phyloP scores from a whole-genome alignment of 1,140 invertebrate genomes.

The Cryptotermes secundus region DNA sequence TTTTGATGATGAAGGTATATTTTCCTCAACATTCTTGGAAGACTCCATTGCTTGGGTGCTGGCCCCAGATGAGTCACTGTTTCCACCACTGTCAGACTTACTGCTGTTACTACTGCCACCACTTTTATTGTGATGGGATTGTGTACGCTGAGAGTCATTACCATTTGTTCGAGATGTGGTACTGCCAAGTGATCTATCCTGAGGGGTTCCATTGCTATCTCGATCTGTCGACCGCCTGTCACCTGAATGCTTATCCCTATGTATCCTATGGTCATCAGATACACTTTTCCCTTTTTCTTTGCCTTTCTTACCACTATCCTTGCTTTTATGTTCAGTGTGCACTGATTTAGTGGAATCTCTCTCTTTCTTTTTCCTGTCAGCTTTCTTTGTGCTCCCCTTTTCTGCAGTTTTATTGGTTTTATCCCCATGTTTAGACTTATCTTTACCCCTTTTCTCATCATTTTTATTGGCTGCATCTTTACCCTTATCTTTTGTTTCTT shows the following conservation, averaged over 20 bases:
- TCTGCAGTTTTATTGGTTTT: neutral
- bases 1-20: neutral
- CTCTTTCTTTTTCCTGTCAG: neutral
- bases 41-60: neutral
- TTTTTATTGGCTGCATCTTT: neutral
- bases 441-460: neutral
- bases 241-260: constrained; percentile 23
- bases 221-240: constrained; percentile 34
- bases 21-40: neutral
- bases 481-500: neutral
- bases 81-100: neutral
- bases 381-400: neutral
- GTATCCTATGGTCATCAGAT: constrained; percentile 28
- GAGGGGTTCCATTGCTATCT: constrained; percentile 25
- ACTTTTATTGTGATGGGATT: neutral
- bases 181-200: neutral
- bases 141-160: neutral
- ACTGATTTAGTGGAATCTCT: neutral
- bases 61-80: neutral
- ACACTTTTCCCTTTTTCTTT: neutral
- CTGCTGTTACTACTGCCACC: neutral
- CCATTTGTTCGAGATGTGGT: neutral
- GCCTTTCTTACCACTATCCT: neutral
- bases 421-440: neutral
- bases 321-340: neutral